phyloP scores from a whole-genome alignment of 2,888 invertebrate genomes.

The Dorcus hopei region DNA sequence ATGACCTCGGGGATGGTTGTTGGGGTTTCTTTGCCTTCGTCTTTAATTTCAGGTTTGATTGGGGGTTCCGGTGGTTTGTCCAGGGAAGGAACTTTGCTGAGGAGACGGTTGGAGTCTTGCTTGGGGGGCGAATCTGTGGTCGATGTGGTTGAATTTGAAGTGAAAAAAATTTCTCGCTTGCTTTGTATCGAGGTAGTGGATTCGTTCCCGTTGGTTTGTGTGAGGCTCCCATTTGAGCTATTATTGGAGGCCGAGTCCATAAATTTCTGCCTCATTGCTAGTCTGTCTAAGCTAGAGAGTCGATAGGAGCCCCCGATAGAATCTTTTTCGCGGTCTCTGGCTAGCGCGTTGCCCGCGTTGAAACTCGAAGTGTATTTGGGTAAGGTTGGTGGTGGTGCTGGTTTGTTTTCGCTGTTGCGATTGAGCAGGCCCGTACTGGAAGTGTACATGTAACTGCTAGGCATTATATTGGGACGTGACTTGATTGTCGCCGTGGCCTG shows the following conservation, averaged over 20 bases:
- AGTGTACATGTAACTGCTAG: constrained; percentile 63
- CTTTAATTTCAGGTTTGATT: constrained; percentile 53
- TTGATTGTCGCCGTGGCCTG: constrained; percentile 50
- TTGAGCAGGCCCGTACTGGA: constrained; percentile 61
- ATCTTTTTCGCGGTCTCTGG: constrained; percentile 63
- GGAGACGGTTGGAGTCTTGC: constrained; percentile 38
- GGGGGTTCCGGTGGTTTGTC: constrained; percentile 55
- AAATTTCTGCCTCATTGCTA: constrained; percentile 78
- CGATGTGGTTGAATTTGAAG: constrained; percentile 52
- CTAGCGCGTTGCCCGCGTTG: constrained; percentile 65
- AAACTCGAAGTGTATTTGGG: constrained; percentile 78
- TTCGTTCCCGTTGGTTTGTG: constrained; percentile 50
- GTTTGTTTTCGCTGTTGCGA: constrained; percentile 56
- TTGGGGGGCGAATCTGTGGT: constrained; percentile 34
- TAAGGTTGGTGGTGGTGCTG: constrained; percentile 74
- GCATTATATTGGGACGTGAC: constrained; percentile 51
- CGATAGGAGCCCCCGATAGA: constrained; percentile 73
- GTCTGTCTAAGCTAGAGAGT: constrained; percentile 76
- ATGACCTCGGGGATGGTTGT: constrained; percentile 47
- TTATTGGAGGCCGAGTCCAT: constrained; percentile 54
- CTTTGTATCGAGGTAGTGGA: constrained; percentile 68
- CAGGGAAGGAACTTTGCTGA: constrained; percentile 45
- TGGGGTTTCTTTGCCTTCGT: constrained; percentile 52
- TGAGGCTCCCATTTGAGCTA: constrained; percentile 47
- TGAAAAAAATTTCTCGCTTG: constrained; percentile 86